Evolutionary conservation across 2,113 vertebrate genomes (phyloP), one percentile per base, ranked within the genome.

Genomic region (Empidonax traillii): DNA sequence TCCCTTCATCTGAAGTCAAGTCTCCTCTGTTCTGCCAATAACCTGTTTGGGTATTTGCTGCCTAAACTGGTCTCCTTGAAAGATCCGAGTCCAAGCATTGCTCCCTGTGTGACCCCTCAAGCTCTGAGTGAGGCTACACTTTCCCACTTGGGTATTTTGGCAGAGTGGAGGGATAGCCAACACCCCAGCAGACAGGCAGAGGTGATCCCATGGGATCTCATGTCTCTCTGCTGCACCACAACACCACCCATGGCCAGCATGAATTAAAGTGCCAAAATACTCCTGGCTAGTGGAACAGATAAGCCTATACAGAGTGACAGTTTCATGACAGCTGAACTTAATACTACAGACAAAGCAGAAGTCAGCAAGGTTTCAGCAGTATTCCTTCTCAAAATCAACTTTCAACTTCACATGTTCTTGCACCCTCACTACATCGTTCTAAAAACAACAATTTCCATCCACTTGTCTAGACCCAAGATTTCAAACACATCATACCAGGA

Each of bases 191-290:
- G 65, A 76, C n/a, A 39, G 20, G 17, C n/a, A 55, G 43, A 35
- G 17, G 6, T 37, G 25, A 35, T 14, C 43, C 53, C 10, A 1
- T 0, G 1, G 25, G 25, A 47, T 39, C 8, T 41, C 37, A 5
- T 0, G 1, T 35, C 30, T 52, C 17, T 68, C 78, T 71, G 88
- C 30, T 59, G 37, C 25, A 77, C 12, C 53, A 67, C 20, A 75
- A 20, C 28, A 68, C 0, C 16, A n/a, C 9, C 8, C 4, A 15
- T 18, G 24, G 14, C 31, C 67, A 75, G 6, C 22, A 37, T 20
- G 20, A 90, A 56, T 14, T 51, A 22, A 43, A 78, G 25, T 14
- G 31, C 16, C 51, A 39, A 84, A 92, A 77, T 63, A 63, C 21
- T 55, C 27, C 72, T 56, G 44, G 33, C 13, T 56, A 67, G 19